Conservation (phyloP, 2,797 vertebrate genomes). For the Simalia tracyae region DNA sequence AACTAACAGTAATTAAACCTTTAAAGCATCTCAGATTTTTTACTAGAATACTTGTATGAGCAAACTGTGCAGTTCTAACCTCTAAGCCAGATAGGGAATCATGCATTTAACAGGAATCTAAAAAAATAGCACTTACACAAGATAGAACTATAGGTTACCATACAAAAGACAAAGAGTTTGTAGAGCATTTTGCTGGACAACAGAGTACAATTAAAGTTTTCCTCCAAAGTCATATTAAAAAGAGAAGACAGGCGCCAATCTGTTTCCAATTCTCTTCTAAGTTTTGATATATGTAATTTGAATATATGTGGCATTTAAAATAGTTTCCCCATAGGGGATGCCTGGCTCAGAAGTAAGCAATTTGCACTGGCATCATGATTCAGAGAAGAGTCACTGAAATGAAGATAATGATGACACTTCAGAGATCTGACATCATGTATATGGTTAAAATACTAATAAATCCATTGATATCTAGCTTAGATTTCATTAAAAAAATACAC, state of each 20-base stretch:
- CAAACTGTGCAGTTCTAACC: background rate
- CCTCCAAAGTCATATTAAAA: background rate
- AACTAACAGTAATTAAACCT: background rate
- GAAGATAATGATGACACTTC: conserved; percentile 49
- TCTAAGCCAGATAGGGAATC: background rate
- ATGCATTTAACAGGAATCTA: background rate
- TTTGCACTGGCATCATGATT: conserved; percentile 23
- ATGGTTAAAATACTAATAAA: conserved; percentile 45
- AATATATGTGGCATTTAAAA: conserved; percentile 40
- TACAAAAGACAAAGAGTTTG: background rate
- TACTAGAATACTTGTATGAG: background rate
- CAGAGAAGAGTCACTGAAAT: conserved; percentile 41
- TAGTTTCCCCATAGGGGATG: conserved; percentile 14
- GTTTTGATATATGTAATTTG: conserved; percentile 36
- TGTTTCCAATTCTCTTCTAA: conserved; percentile 29
- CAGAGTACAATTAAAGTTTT: background rate
- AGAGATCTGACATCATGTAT: conserved; percentile 50
- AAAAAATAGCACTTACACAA: background rate
- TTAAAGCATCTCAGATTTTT: background rate
- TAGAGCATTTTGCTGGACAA: background rate
- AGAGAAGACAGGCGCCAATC: background rate
- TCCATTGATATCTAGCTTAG: conserved; percentile 49
- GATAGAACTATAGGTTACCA: background rate
- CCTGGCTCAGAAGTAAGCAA: conserved; percentile 25
- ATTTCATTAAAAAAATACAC: conserved; percentile 56